phyloP scores from a whole-genome alignment of 2,113 vertebrate genomes.

The Ursus arctos region DNA sequence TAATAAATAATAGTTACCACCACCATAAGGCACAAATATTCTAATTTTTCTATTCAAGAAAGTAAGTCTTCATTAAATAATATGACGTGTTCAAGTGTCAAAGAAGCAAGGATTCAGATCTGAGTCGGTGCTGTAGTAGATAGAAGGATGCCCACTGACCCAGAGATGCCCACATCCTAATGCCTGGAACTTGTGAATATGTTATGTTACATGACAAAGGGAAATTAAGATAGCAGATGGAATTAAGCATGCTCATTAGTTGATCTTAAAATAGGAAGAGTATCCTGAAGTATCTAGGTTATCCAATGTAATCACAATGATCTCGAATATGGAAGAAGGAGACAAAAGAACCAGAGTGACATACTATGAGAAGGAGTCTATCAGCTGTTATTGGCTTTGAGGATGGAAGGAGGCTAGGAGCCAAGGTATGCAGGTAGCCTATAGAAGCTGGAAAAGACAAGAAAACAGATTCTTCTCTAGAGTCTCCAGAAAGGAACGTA shows the following conservation, averaged over 20 bases:
- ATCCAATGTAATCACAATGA: not conserved
- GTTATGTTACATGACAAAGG: not conserved
- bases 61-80: not conserved
- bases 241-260: not conserved
- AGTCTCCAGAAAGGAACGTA: not conserved
- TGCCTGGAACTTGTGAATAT: not conserved
- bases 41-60: not conserved
- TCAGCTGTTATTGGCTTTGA: not conserved
- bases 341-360: not conserved
- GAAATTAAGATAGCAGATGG: not conserved
- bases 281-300: not conserved
- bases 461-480: not conserved
- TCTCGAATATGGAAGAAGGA: not conserved
- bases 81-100: not conserved
- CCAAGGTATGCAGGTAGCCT: not conserved
- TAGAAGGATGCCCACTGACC: not conserved
- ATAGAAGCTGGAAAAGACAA: not conserved
- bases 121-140: not conserved
- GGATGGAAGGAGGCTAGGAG: not conserved
- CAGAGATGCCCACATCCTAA: not conserved
- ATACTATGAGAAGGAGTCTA: not conserved
- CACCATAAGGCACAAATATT: not conserved
- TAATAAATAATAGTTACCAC: not conserved
- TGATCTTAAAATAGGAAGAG: not conserved
- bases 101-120: not conserved